phyloP scores from a whole-genome alignment of 2,888 invertebrate species.

The Tiliacea aurago region DNA sequence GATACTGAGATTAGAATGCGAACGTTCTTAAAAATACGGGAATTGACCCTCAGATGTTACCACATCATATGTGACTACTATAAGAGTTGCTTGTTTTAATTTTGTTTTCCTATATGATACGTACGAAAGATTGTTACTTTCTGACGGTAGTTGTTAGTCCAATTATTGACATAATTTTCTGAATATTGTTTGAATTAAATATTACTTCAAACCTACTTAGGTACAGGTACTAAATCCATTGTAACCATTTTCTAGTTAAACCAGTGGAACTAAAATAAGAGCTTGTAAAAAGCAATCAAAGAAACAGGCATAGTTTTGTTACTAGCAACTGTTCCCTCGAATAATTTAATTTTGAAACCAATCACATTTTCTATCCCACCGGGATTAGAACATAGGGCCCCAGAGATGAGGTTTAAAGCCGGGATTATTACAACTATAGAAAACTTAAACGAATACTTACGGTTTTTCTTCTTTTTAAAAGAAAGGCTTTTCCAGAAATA shows the following conservation, averaged over 20 bases:
- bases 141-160: not conserved
- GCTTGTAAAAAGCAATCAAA: constrained; percentile 21
- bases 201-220: not conserved
- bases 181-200: not conserved
- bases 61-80: too few relatives aligned
- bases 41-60: too few relatives aligned
- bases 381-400: constrained; percentile 25
- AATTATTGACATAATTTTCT: not conserved
- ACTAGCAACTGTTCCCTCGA: not conserved
- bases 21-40: too few relatives aligned
- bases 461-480: not conserved
- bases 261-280: constrained; percentile 7
- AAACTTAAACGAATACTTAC: not conserved
- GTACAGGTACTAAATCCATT: too few relatives aligned
- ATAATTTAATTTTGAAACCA: constrained; percentile 36
- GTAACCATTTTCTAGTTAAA: not conserved
- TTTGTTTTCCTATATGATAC: not conserved
- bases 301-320: not conserved
- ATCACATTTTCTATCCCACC: constrained; percentile 34
- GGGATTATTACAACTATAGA: constrained; percentile 2
- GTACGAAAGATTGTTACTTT: not conserved
- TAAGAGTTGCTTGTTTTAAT: not conserved
- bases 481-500: not conserved
- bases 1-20: too few relatives aligned
- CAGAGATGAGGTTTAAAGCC: constrained; percentile 29